Base-by-base conservation (phyloP, 2,888 invertebrate species). In the Chaitophorus viminalis region DNA sequence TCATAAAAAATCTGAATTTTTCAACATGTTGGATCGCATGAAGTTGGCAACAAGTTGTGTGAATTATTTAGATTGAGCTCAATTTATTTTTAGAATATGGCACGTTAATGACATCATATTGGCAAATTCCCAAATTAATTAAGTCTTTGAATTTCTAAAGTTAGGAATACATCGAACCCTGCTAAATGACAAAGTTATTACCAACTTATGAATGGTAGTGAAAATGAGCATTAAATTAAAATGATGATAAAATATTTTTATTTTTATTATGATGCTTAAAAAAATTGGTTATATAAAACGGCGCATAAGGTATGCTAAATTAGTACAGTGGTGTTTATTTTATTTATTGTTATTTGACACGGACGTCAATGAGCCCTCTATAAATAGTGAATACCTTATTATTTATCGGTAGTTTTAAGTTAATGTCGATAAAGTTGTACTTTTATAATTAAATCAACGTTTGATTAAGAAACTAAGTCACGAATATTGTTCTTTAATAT, bases 41-140 rank as follows among this genome's bases (percentile, higher is more conserved):
- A 33, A 77, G 68, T 85, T 85, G 84, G 84, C 84, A 85, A 68
- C 68, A 68, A 25, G 46, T 77, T 21, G 33, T 77, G 46, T 68
- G 5, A n/a, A 54, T 77, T 52, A 70, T 85, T 36, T 78, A 31
- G 86, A 78, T 33, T 36, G n/a, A 31, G 86, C 86, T 86, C 72
- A 36, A 25, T 79, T 86, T 86, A 86, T 72, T 78, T 60, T 86
- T 86, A 86, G 86, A 86, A 78, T 79, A 75, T 86, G 86, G 86
- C 78, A 78, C 86, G 36, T 36, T 54, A 1, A 54, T 60, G 70
- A 78, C 78, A 54, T 85, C 39, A 70, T 17, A 86, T 72, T 86
- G 86, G 86, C 78, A 54, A 54, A 21, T 21, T 39, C 8, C 8
- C 78, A 85, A 77, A 68, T 85, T 65, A 46, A 17, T 46, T 31